Evolutionary conservation across 2,797 vertebrate genomes (phyloP), one percentile per base, ranked within the genome.

Genomic region (Chaetodon trifasciatus): DNA sequence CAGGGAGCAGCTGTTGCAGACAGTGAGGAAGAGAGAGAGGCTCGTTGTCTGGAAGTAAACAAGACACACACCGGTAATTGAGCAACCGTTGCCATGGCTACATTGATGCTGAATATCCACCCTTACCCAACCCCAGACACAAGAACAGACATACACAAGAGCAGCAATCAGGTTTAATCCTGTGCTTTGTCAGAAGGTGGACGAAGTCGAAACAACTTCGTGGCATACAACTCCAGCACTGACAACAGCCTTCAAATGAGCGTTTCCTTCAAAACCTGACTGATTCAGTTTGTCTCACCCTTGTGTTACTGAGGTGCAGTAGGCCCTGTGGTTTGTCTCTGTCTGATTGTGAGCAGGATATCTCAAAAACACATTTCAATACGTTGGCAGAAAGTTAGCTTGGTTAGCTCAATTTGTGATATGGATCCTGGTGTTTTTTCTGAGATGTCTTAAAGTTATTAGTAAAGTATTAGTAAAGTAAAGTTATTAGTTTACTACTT

Each of bases 11-110:
- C 85, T 90, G 88, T 32, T 82, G 47, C 72, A 79, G 73, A 89
- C 71, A 72, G 28, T 39, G 23, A 79, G 66, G 64, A 61, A 52
- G 68, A 73, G 70, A 71, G 65, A 65, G 32, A 72, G 67, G 44
- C 68, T 68, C 3, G 7, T 35, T 71, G 66, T 71, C 63, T 62
- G 69, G 55, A 82, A 67, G 83, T 88, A 88, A 91, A 89, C 87
- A 92, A 82, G 67, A 71, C 35, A 71, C 75, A 82, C 80, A 68
- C 68, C 23, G 61, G 74, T 91, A 82, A 91, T 90, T 77, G 84
- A 85, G 75, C 49, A 81, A 62, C 37, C 0, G 82, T 91, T 91
- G 71, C 86, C 72, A 86, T 87, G 90, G 81, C 40, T 40, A 90
- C 89, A 32, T 19, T 76, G 67, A 91, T 90, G 71, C 64, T 86